These are phyloP conservation scores for Agrotis puta DNA, from an alignment of 2,888 invertebrate genomes.

Conservation along the genomic window DNA sequence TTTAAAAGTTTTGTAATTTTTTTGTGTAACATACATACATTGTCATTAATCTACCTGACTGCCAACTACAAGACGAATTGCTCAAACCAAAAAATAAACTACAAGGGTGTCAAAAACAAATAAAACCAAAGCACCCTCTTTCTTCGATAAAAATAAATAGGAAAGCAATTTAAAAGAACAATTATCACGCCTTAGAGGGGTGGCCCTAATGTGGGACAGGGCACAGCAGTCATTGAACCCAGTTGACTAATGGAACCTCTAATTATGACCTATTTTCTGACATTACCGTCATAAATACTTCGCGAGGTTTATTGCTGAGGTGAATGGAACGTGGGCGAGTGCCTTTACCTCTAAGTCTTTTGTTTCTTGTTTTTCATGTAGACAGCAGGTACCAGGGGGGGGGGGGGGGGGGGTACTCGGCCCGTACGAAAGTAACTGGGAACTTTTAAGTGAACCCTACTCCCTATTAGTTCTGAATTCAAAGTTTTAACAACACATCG, in stretches of 20 bases:
- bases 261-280: conserved; percentile 70
- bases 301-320: conserved; percentile 62
- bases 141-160: conserved; percentile 65
- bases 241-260: conserved; percentile 70
- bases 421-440: too few species aligned
- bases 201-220: conserved; percentile 73
- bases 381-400: not conserved
- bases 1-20: too few species aligned
- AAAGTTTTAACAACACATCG: too few species aligned
- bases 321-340: conserved; percentile 52
- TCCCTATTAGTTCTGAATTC: too few species aligned
- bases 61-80: conserved; percentile 13
- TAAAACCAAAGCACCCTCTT: conserved; percentile 35
- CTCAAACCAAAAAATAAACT: conserved; percentile 18
- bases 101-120: conserved; percentile 51
- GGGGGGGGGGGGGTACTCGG: too few species aligned
- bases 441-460: too few species aligned
- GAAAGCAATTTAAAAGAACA: conserved; percentile 68
- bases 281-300: conserved; percentile 63
- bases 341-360: conserved; percentile 8
- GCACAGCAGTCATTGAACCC: conserved; percentile 64
- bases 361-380: not conserved
- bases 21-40: too few species aligned
- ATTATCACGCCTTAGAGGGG: conserved; percentile 72
- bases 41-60: too few species aligned